Base-by-base conservation (phyloP, 2,888 invertebrate species). In the Apodemia zela region DNA sequence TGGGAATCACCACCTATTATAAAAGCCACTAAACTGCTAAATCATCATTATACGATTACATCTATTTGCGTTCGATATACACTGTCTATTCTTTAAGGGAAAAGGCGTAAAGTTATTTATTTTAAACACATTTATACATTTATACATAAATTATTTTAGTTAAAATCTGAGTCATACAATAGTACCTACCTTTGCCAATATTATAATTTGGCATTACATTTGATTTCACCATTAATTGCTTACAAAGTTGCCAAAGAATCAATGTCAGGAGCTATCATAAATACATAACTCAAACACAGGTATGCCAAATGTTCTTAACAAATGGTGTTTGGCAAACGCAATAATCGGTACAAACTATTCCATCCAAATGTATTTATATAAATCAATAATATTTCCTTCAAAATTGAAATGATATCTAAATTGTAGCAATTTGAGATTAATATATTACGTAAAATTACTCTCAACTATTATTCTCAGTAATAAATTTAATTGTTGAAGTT, bases 181-280 rank as follows among this genome's bases (percentile, higher is more conserved):
- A 51, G 8, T 21, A 15, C 15, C 18, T 54, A n/a, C n/a, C n/a
- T n/a, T 54, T 54, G 18, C 54, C 54, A 54, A 54, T 25, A 49
- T 18, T 21, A 25, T 54, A 54, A 13, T 18, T 54, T 54, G 54
- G 54, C 54, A 54, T 25, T 54, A 54, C 18, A 51, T 51, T 42
- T 42, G 42, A 42, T 42, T 42, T 42, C 42, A 11, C 18, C 49
- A 21, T 54, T 54, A 54, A 25, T 54, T 54, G 54, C 49, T 25
- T 6, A 54, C 25, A 54, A 54, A 54, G 54, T 59, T 59, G 59
- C 59, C 59, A 59, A 59, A 54, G 18, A 54, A 54, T 54, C 54
- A 54, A 54, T 54, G 54, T 54, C 54, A 21, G 54, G 1, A 13
- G 25, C 54, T 13, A 54, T 54, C 54, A 21, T 54, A 54, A 54